Base-by-base conservation (phyloP, 2,797 vertebrate species). In the Clarias platycephalus region DNA sequence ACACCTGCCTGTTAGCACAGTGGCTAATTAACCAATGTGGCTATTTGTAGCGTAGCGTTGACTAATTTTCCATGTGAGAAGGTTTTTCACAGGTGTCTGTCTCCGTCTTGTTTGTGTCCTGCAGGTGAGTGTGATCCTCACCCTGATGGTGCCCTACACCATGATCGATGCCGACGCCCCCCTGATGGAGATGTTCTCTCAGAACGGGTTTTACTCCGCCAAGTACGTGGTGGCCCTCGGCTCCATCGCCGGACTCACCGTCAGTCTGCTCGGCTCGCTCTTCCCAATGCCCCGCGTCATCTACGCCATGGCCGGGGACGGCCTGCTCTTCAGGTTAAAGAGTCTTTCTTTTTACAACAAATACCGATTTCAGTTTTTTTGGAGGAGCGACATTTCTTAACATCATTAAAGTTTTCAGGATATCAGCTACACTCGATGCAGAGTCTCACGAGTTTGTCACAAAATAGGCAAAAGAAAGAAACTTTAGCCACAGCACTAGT, bases 201-300 rank as follows among this genome's bases (percentile, higher is more conserved):
- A 89, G 72, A 97, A 97, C 0, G 97, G 97, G 31, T 99, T 97
- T 87, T 96, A 97, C 0, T 95, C 95, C 0, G 97, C 97, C 18
- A 99, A 99, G 91, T 99, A 97, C 53, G 94, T 98, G 0, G 97
- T 99, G 70, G 98, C 98, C 24, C 96, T 99, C 0, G 98, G 98
- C 10, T 99, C 98, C 0, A 97, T 99, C 64, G 97, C 98, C 0
- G 98, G 98, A 20, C 92, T 99, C 85, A 98, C 96, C 0, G 98
- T 99, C 83, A 98, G 97, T 88, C 92, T 99, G 87, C 94, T 99
- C 90, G 98, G 98, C 5, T 99, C 98, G 31, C 94, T 99, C 85
- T 99, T 99, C 91, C 98, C 98, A 20, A 96, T 99, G 98, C 98
- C 98, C 0, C 94, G 98, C 85, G 94, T 99, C 86, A 99, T 99